Base-by-base conservation (phyloP, 2,113 vertebrate genomes). In the Apus apus region DNA sequence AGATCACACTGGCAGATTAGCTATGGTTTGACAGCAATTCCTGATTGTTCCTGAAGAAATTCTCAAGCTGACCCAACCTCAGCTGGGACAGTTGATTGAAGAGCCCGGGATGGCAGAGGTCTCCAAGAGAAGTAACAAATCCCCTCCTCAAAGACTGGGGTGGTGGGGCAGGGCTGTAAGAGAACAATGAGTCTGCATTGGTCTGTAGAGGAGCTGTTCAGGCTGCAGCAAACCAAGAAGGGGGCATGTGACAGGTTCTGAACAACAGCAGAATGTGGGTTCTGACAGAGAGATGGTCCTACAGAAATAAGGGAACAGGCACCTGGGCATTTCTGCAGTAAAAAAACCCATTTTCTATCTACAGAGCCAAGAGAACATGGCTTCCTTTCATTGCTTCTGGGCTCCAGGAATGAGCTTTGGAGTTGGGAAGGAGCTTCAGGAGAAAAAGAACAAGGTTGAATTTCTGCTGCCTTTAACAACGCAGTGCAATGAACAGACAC, bases 111-210 rank as follows among this genome's bases (percentile, higher is more conserved):
- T 6, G 3, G 4, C 36, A 4, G 43, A 62, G n/a, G 11, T 12
- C 25, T 38, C 62, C 67, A 22, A 36, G 34, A 38, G 38, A 25
- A 83, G 1, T 3, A 38, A 56, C 4, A 45, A 56, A 61, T 30
- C 3, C 26, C 8, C 20, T 65, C 29, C 34, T 80, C 1, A 0
- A 38, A 43, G 62, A 8, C 2, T 4, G 21, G 57, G 46, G 13
- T 4, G 7, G 38, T 54, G n/a, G 7, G 14, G 14, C 7, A 25
- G 0, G 0, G 15, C 15, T 12, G 2, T 5, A 30, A 54, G n/a
- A 51, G 10, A 56, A 66, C 7, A 1, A 5, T 0, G 2, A 50
- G 53, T 66, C 38, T 2, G 17, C 9, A 1, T 53, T 60, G 48
- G 16, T 22, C 60, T 26, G 19, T 6, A 30, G 34, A 13, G 9